Evolutionary conservation across 2,888 invertebrate genomes (phyloP), one percentile per base, ranked within the genome.

Genomic region (Zootermopsis nevadensis): DNA sequence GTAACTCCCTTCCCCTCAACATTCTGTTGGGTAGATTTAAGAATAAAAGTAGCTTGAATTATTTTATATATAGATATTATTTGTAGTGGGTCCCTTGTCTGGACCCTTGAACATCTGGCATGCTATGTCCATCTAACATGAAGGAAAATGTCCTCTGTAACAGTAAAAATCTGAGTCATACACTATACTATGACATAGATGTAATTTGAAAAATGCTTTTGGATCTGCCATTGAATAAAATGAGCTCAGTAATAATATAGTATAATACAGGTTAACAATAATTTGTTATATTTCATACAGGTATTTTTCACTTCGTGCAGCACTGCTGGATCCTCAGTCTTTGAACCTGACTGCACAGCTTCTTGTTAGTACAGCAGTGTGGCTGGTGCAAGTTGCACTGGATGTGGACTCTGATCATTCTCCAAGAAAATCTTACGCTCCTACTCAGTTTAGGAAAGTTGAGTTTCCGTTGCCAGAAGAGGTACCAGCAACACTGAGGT

Each of bases 371-470:
- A 95, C 97, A 0, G 94, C 96, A 80, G 93, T 93, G 81, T 98
- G 97, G 97, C 89, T 98, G 55, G 93, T 94, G 79, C 97, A 98
- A 88, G 93, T 97, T n/a, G 94, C 95, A 0, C 88, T 94, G 27
- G 90, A 94, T 76, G 85, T 90, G 2, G 88, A 88, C 55, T 87
- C 84, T 88, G 87, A 35, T 88, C 89, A 38, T 82, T 85, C 66
- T 87, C 87, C 30, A 60, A 89, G 24, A 87, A 88, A 27, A 90
- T 82, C 89, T 86, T 95, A 93, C 88, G 93, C 94, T 2, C 96
- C 95, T 0, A 90, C 91, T 80, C 89, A 90, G 53, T 87, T 92
- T 80, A 88, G 91, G 85, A 88, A 91, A 0, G 88, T 95, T 3
- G 89, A 89, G 53, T 94, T 96, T 89, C 95, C 95, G 3, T 87